Percentiles rank a stretch among this genome's conserved stretches.
Evolutionary conservation across 1,140 invertebrate genomes (phyloP).

Genomic region (Zaprionus camerounensis): DNA sequence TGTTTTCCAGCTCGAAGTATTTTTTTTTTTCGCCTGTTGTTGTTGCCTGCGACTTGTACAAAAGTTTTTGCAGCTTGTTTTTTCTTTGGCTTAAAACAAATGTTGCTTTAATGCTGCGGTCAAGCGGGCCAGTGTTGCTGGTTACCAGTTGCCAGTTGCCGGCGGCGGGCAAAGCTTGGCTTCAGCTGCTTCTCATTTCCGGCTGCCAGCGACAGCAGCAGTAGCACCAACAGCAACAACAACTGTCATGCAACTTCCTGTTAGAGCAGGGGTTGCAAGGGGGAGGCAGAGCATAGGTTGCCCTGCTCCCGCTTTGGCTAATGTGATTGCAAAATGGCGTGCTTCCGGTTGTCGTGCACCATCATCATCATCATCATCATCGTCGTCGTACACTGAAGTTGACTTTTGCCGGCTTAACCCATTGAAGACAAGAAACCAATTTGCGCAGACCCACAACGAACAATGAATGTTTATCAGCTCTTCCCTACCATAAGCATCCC

Average conservation of each 20-base stretch:
- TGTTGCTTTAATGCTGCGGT: slow-evolving; percentile 81
- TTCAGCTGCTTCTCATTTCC: slow-evolving; percentile 57
- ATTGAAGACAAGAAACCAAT: slow-evolving; percentile 54
- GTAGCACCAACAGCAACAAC: slow-evolving; percentile 4
- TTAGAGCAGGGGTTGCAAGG: not conserved
- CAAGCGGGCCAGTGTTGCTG: slow-evolving; percentile 29
- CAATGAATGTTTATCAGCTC: slow-evolving; percentile 22
- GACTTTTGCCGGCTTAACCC: slow-evolving; percentile 16
- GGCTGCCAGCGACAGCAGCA: slow-evolving; percentile 34
- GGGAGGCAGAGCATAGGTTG: not conserved
- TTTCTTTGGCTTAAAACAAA: slow-evolving; percentile 66
- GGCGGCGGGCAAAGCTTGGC: slow-evolving; percentile 5
- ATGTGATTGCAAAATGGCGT: slow-evolving; percentile 74
- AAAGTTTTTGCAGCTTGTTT: not conserved
- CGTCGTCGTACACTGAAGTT: slow-evolving; percentile 11
- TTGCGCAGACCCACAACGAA: slow-evolving; percentile 42
- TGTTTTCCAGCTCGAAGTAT: slow-evolving; percentile 25
- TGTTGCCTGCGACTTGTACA: not conserved
- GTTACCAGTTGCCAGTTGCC: slow-evolving; percentile 25
- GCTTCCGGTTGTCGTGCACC: slow-evolving; percentile 50
- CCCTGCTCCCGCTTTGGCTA: slow-evolving; percentile 43
- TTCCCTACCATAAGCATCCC: not conserved
- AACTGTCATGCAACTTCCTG: slow-evolving; percentile 60
- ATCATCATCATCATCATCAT: not conserved
- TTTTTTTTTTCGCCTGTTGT: not conserved